A percentile compares a stretch with the other conserved stretches of the same genome.
Conservation (phyloP, 2,888 invertebrate species). For the Amphipoea lucens region DNA sequence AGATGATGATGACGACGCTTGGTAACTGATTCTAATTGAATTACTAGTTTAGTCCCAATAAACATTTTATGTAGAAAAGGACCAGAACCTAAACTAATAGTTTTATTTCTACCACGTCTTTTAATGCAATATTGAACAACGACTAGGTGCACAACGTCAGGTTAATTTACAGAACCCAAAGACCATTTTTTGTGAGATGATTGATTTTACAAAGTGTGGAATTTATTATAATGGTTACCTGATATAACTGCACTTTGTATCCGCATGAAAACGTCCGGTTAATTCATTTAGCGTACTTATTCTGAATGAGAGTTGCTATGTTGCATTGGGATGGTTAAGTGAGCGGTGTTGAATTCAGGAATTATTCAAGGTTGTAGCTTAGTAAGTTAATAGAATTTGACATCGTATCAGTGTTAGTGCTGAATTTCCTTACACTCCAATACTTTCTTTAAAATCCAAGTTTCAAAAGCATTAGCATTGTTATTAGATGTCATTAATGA, state of each 20-base stretch:
- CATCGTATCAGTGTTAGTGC: background rate
- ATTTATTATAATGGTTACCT: constrained; percentile 62
- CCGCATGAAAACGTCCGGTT: constrained; percentile 54
- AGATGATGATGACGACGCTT: background rate
- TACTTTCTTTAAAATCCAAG: too few relatives aligned
- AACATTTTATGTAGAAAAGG: background rate
- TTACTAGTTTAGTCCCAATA: background rate
- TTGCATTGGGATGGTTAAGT: background rate
- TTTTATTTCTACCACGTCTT: background rate
- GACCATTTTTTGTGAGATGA: constrained; percentile 48
- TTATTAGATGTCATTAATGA: too few relatives aligned
- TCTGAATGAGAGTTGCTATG: constrained; percentile 25
- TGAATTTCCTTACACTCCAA: background rate
- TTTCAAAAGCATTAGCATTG: too few relatives aligned
- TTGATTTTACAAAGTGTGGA: constrained; percentile 61
- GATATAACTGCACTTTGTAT: constrained; percentile 64
- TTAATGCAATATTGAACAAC: background rate
- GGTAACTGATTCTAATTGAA: background rate
- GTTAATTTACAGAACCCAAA: constrained; percentile 38
- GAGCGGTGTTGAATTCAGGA: background rate
- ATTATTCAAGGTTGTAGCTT: too few relatives aligned
- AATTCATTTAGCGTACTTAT: constrained; percentile 48
- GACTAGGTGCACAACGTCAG: background rate
- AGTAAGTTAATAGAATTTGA: background rate
- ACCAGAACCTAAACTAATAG: background rate